A percentile compares a stretch with the other conserved stretches of the same genome.
Conservation (phyloP, 2,888 invertebrate species). For the Monochamus alternatus region DNA sequence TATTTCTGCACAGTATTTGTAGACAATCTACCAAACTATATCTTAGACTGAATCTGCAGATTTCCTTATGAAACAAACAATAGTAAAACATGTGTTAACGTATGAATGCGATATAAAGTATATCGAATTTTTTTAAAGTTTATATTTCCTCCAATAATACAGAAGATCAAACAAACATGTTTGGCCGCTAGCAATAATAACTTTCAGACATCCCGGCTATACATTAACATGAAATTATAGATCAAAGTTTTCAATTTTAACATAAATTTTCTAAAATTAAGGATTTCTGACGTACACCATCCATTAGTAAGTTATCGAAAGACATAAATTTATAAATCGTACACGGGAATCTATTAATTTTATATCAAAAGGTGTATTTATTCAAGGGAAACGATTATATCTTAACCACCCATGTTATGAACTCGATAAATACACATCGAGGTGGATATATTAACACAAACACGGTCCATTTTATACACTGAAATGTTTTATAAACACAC, state of each 20-base stretch:
- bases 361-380: conserved; percentile 63
- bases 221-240: conserved; percentile 45
- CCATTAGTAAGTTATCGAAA: conserved; percentile 44
- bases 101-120: background rate
- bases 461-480: conserved; percentile 66
- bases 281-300: conserved; percentile 45
- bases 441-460: conserved; percentile 68
- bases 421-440: conserved; percentile 66
- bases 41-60: too few species aligned
- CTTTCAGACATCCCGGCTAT: conserved; percentile 7
- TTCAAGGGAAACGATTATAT: conserved; percentile 67
- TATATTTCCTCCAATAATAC: conserved; percentile 8
- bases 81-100: background rate
- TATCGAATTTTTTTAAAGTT: conserved; percentile 20
- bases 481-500: conserved; percentile 70
- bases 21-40: too few species aligned
- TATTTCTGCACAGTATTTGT: too few species aligned
- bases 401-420: conserved; percentile 66
- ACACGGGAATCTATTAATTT: conserved; percentile 49
- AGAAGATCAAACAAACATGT: conserved; percentile 42
- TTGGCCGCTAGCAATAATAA: conserved; percentile 13
- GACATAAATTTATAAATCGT: conserved; percentile 51
- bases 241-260: conserved; percentile 48
- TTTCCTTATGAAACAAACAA: too few species aligned
- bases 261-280: conserved; percentile 39